Percentiles rank a stretch among this genome's conserved stretches.
Evolutionary conservation across 53 echinoderm and acorn worm genomes (phyloP).

Genomic region (Mesocentrotus franciscanus): DNA sequence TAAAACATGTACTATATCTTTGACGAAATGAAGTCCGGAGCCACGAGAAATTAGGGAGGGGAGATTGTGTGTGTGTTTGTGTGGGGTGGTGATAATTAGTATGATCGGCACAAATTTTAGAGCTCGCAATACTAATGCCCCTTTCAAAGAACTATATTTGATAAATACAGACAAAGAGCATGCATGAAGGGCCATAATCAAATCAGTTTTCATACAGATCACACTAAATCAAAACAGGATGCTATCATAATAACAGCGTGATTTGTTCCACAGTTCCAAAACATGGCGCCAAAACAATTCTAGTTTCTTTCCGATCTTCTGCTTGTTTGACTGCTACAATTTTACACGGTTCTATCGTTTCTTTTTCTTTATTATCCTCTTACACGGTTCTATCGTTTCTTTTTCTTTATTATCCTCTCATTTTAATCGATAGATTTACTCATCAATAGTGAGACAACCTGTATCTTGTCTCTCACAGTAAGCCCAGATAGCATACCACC

Average conservation of each 20-base stretch:
- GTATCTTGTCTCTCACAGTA: neutral
- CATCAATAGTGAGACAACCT: neutral
- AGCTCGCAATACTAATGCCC: neutral
- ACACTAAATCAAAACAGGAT: neutral
- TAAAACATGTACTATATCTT: too few relatives aligned
- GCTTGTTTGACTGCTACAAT: neutral
- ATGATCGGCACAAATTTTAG: neutral
- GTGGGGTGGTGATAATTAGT: neutral
- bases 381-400: neutral
- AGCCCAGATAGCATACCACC: constrained; percentile 1
- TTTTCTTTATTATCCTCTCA: neutral
- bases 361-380: neutral
- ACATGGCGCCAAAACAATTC: neutral
- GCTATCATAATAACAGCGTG: neutral
- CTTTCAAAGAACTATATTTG: neutral
- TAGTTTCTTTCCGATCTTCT: neutral
- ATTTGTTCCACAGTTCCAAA: neutral
- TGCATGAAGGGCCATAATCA: neutral
- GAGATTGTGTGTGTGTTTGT: neutral
- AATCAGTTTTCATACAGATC: neutral
- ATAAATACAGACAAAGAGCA: neutral
- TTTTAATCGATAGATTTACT: neutral
- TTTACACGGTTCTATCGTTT: neutral
- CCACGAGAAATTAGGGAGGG: too few relatives aligned
- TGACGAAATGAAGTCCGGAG: too few relatives aligned